phyloP scores from a whole-genome alignment of 1,140 invertebrate genomes.

The Globodera rostochiensis region DNA sequence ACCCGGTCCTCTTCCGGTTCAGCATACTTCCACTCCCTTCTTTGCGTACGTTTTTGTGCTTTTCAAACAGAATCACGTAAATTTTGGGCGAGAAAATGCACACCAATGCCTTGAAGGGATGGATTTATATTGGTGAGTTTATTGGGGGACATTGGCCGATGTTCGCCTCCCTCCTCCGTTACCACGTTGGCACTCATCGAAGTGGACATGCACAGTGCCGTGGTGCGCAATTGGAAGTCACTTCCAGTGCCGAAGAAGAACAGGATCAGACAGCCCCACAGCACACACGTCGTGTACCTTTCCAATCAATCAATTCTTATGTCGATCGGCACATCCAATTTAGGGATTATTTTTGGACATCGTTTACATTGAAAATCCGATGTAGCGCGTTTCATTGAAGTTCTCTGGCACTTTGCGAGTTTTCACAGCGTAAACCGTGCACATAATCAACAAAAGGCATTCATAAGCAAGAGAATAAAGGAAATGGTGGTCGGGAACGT shows the following conservation, averaged over 20 bases:
- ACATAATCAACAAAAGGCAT: slow-evolving; percentile 75
- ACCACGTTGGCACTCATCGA: slow-evolving; percentile 62
- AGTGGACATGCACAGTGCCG: slow-evolving; percentile 70
- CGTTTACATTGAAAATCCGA: slow-evolving; percentile 74
- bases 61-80: slow-evolving; percentile 74
- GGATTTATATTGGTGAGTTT: not conserved
- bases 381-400: slow-evolving; percentile 75
- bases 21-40: slow-evolving; percentile 59
- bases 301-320: not conserved
- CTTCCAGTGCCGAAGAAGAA: slow-evolving; percentile 73
- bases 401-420: slow-evolving; percentile 78
- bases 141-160: too few species aligned
- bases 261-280: slow-evolving; percentile 78
- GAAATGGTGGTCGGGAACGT: slow-evolving; percentile 75
- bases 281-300: slow-evolving; percentile 75
- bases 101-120: slow-evolving; percentile 62
- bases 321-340: not conserved
- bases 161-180: not conserved
- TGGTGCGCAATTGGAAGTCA: slow-evolving; percentile 70
- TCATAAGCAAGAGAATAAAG: slow-evolving; percentile 78
- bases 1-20: slow-evolving; percentile 42
- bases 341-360: not conserved
- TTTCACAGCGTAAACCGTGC: slow-evolving; percentile 77
- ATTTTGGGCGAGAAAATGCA: slow-evolving; percentile 73
- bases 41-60: slow-evolving; percentile 73